A percentile compares a stretch with the other conserved stretches of the same genome.
phyloP scores from a whole-genome alignment of 2,888 invertebrate species.

The Heliconius ismenius region DNA sequence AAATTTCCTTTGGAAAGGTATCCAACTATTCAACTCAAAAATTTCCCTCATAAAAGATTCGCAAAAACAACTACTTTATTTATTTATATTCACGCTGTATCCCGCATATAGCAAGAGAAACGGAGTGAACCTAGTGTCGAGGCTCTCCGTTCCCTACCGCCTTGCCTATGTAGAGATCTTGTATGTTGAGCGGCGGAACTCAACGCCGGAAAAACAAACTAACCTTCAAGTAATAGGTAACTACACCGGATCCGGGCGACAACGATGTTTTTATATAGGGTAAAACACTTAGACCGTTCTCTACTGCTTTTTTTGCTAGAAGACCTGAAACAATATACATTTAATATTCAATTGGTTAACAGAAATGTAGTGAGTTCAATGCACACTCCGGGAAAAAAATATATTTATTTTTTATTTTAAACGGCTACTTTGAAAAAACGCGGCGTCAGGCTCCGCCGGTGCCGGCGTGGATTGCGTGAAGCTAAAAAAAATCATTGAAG shows the following conservation, averaged over 20 bases:
- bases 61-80: no score
- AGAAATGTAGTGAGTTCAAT: neutral
- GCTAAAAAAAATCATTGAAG: no score
- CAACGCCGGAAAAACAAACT: conserved; percentile 20
- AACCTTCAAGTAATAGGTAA: conserved; percentile 90
- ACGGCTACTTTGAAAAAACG: neutral
- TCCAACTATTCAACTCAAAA: no score
- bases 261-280: conserved; percentile 98
- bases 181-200: neutral
- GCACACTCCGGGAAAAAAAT: no score
- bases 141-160: neutral
- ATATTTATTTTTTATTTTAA: no score
- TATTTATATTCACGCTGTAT: neutral
- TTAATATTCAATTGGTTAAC: no score
- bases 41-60: no score
- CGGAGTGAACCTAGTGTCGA: neutral
- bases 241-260: conserved; percentile 97
- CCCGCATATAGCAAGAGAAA: neutral
- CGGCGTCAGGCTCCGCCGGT: neutral
- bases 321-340: conserved; percentile 80
- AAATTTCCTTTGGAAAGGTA: no score
- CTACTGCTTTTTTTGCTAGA: conserved; percentile 96
- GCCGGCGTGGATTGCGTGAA: no score
- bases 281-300: conserved; percentile 91
- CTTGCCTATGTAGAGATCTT: neutral